These are phyloP conservation scores for Ptycholaimellus sp. DNA, from an alignment of 2,888 invertebrate species.

Conservation along the genomic window DNA sequence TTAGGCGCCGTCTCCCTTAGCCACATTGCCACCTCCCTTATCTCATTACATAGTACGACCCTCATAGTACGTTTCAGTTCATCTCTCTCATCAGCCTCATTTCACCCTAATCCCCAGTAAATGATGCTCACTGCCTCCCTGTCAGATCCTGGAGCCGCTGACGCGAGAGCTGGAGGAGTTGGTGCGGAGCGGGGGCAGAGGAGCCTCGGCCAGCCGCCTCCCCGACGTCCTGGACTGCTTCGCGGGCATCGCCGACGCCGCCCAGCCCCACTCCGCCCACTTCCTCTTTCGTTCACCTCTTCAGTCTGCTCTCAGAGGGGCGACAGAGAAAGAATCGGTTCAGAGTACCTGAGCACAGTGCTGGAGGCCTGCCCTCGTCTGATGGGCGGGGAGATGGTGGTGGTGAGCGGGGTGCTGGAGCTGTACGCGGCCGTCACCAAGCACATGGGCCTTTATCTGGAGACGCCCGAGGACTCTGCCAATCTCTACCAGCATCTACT, in stretches of 20 bases:
- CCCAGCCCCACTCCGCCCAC: constrained; percentile 30
- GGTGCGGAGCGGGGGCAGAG: constrained; percentile 5
- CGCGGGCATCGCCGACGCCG: constrained; percentile 42
- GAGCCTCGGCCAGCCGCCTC: constrained; percentile 29
- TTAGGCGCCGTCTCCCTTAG: too few species aligned
- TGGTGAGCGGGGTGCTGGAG: constrained; percentile 15
- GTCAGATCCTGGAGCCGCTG: constrained; percentile 15
- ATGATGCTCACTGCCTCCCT: not conserved
- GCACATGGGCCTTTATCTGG: constrained; percentile 13
- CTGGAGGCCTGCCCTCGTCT: constrained; percentile 11
- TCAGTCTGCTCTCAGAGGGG: constrained; percentile 39
- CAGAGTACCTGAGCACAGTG: constrained; percentile 14
- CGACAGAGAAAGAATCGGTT: too few species aligned
- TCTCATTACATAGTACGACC: too few species aligned
- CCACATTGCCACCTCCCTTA: too few species aligned
- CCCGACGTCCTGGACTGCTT: constrained; percentile 44
- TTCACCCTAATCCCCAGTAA: too few species aligned
- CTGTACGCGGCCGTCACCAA: constrained; percentile 14
- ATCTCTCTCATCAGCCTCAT: too few species aligned
- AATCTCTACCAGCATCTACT: constrained; percentile 45
- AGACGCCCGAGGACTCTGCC: constrained; percentile 28
- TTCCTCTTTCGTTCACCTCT: constrained; percentile 39
- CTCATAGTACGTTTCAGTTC: too few species aligned
- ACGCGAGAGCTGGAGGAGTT: constrained; percentile 9
- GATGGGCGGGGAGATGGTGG: constrained; percentile 9